phyloP scores from a whole-genome alignment of 2,888 invertebrate species.

The Chloromyia formosa region DNA sequence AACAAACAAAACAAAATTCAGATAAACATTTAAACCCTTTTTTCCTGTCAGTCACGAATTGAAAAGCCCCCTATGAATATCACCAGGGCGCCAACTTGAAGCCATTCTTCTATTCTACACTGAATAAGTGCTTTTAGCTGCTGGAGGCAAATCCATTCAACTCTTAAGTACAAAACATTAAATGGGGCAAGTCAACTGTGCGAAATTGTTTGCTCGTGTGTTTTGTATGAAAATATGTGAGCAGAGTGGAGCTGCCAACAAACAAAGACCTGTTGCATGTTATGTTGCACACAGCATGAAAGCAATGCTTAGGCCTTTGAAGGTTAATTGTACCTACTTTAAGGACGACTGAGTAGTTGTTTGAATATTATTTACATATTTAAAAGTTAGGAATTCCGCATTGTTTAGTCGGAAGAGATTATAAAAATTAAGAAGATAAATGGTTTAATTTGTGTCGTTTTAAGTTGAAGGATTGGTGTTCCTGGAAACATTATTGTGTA shows the following conservation, averaged over 20 bases:
- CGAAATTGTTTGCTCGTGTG: conserved; percentile 31
- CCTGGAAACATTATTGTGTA: too few species aligned
- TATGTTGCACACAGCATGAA: neutral
- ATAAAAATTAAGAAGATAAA: too few species aligned
- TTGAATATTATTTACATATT: too few species aligned
- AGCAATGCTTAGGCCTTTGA: neutral
- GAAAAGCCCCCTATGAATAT: neutral
- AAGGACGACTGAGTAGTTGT: neutral
- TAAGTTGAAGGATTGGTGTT: too few species aligned
- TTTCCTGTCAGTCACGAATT: too few species aligned
- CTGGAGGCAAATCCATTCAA: conserved; percentile 30
- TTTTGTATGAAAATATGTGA: conserved; percentile 17
- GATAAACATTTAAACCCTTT: too few species aligned
- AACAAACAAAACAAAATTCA: too few species aligned
- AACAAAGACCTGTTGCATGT: conserved; percentile 6
- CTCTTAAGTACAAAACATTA: conserved; percentile 16
- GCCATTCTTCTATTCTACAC: neutral
- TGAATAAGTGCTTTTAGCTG: conserved; percentile 14
- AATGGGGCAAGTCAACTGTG: conserved; percentile 38
- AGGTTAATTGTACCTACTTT: conserved; percentile 11
- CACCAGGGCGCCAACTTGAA: neutral
- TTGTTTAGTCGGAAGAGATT: too few species aligned
- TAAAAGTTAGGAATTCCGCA: too few species aligned
- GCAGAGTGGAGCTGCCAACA: neutral
- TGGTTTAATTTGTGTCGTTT: too few species aligned